phyloP scores from a whole-genome alignment of 2,797 vertebrate genomes.

The Crax fasciolata region DNA sequence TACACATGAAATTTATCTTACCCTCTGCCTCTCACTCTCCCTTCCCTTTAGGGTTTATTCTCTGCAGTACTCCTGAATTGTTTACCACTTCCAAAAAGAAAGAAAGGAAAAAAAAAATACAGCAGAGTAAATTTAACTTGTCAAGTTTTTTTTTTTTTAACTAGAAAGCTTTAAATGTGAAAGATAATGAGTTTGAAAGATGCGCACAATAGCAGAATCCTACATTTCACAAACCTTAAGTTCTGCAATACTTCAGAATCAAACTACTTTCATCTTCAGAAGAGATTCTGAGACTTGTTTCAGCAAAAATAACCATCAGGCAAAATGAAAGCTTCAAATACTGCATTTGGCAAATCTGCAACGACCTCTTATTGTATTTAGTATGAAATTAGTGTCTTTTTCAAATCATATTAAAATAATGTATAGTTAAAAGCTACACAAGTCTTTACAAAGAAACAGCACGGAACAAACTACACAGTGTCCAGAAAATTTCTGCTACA shows the following conservation, averaged over 20 bases:
- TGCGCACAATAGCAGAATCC: background rate
- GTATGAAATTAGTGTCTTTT: background rate
- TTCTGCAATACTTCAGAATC: background rate
- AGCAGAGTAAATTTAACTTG: background rate
- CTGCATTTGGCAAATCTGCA: background rate
- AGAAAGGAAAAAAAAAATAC: background rate
- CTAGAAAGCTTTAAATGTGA: background rate
- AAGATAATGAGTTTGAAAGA: background rate
- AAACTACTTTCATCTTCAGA: background rate
- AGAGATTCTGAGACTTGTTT: background rate
- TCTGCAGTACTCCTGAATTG: background rate
- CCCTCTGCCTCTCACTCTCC: background rate
- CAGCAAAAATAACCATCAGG: background rate
- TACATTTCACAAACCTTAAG: background rate
- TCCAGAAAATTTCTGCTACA: slow-evolving; percentile 19
- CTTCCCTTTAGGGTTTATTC: background rate
- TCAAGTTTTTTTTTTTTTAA: background rate
- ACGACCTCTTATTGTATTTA: background rate
- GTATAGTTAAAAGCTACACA: background rate
- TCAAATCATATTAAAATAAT: background rate
- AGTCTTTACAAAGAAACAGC: background rate
- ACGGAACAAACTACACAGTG: slow-evolving; percentile 18
- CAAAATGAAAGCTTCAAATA: background rate
- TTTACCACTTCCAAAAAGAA: background rate
- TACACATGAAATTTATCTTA: background rate